These are phyloP conservation scores for Galeopterus variegatus DNA, from an alignment of 2,113 vertebrate species.

Conservation along the genomic window DNA sequence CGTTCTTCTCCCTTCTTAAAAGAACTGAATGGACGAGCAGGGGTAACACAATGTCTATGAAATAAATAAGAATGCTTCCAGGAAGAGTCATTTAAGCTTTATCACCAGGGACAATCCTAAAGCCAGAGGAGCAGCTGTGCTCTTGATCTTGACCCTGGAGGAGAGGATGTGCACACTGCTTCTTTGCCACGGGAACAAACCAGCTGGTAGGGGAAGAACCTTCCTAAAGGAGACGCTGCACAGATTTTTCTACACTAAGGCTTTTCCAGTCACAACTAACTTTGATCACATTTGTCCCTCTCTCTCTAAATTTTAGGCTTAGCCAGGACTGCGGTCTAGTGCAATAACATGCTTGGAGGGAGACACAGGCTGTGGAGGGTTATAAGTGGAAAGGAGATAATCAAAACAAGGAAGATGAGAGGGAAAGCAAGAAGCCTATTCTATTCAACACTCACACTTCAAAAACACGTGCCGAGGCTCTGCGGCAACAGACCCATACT, in stretches of 20 bases:
- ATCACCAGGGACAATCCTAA: constrained; percentile 13
- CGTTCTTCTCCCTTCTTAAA: constrained; percentile 72
- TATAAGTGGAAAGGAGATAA: constrained; percentile 26
- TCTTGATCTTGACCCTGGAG: neutral
- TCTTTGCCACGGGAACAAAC: neutral
- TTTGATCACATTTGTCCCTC: neutral
- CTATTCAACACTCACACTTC: neutral
- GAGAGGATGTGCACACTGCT: neutral
- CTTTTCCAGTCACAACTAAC: neutral
- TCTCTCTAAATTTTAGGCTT: constrained; percentile 27
- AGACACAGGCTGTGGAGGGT: neutral
- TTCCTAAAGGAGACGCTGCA: neutral
- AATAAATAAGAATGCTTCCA: constrained; percentile 69
- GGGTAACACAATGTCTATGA: constrained; percentile 58
- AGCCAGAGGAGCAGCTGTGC: neutral
- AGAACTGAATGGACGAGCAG: constrained; percentile 56
- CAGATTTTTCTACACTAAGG: neutral
- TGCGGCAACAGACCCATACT: rapidly evolving
- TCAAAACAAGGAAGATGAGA: constrained; percentile 41
- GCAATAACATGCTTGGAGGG: neutral
- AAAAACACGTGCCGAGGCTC: neutral
- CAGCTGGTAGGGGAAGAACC: neutral
- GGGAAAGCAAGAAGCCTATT: neutral
- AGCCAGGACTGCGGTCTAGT: neutral
- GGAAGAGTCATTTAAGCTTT: constrained; percentile 54